A percentile compares a stretch with the other conserved stretches of the same genome.
Evolutionary conservation across 53 echinoderm and acorn worm genomes (phyloP).

Genomic region (Holothuria leucospilota): DNA sequence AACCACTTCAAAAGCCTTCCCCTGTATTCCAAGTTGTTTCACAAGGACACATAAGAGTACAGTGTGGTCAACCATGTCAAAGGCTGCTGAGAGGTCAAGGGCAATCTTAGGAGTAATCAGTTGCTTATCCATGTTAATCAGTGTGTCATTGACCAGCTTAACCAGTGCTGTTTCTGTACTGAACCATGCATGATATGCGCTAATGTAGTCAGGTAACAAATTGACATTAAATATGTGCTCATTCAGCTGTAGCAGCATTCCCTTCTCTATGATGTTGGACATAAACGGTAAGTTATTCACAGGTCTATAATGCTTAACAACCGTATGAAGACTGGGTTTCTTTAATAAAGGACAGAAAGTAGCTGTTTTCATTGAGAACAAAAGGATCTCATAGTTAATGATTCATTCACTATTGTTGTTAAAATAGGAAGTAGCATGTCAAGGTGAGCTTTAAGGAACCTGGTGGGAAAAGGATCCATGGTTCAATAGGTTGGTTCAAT

Average conservation of each 20-base stretch:
- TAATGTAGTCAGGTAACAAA: conserved; percentile 19
- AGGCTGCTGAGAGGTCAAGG: too few relatives aligned
- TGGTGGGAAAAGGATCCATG: background rate
- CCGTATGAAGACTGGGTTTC: conserved; percentile 9
- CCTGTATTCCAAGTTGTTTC: conserved; percentile 22
- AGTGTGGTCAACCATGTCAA: conserved; percentile 18
- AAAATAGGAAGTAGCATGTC: conserved; percentile 17
- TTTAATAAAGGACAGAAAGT: conserved; percentile 3
- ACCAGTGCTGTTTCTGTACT: conserved; percentile 16
- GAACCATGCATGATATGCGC: background rate
- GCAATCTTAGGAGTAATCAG: background rate
- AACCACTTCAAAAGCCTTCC: conserved; percentile 22
- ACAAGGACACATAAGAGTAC: background rate
- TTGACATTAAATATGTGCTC: conserved; percentile 6
- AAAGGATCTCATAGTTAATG: background rate
- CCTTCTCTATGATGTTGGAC: conserved; percentile 16
- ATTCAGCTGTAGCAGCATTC: conserved; percentile 22
- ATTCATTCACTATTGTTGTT: conserved; percentile 4
- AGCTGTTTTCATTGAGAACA: conserved; percentile 13
- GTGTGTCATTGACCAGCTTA: background rate
- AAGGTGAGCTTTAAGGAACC: conserved; percentile 11
- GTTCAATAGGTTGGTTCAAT: too few relatives aligned
- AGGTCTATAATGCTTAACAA: conserved; percentile 13
- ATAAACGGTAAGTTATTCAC: too few relatives aligned
- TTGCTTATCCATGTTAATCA: conserved; percentile 22